phyloP scores from a whole-genome alignment of 2,888 invertebrate genomes.

The Eupithecia dodoneata region DNA sequence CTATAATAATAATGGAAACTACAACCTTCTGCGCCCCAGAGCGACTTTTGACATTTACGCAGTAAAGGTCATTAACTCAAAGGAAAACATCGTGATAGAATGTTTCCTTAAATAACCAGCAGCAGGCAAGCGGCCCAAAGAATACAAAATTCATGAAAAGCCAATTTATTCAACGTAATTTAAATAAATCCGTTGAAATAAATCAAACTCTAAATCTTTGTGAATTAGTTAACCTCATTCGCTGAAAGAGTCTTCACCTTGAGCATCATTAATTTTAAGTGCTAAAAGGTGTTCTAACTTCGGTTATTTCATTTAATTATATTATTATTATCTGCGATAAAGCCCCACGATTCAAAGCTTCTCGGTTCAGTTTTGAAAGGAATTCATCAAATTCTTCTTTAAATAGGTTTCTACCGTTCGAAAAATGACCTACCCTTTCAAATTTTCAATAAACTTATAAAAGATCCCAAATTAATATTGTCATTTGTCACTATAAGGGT shows the following conservation, averaged over 20 bases:
- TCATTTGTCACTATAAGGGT: no score
- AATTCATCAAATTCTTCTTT: not conserved
- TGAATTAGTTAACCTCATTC: constrained; percentile 18
- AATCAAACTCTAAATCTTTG: constrained; percentile 13
- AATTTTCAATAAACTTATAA: no score
- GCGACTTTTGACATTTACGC: not conserved
- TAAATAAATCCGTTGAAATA: constrained; percentile 8
- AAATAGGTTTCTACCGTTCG: not conserved
- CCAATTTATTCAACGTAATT: not conserved
- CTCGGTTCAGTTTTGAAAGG: not conserved
- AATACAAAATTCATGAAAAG: not conserved
- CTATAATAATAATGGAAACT: not conserved
- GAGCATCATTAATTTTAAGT: constrained; percentile 39
- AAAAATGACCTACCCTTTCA: no score
- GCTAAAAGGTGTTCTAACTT: constrained; percentile 40
- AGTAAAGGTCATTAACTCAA: not conserved
- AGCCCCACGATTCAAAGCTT: not conserved
- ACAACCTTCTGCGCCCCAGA: no score
- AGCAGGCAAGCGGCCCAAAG: not conserved
- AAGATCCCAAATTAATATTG: no score
- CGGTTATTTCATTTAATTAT: constrained; percentile 46
- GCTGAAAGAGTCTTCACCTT: constrained; percentile 22
- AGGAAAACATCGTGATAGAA: not conserved
- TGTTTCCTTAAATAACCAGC: not conserved
- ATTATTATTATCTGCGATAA: constrained; percentile 28